These are phyloP conservation scores for Rhagium mordax DNA, from an alignment of 2,888 invertebrate species.

Conservation along the genomic window DNA sequence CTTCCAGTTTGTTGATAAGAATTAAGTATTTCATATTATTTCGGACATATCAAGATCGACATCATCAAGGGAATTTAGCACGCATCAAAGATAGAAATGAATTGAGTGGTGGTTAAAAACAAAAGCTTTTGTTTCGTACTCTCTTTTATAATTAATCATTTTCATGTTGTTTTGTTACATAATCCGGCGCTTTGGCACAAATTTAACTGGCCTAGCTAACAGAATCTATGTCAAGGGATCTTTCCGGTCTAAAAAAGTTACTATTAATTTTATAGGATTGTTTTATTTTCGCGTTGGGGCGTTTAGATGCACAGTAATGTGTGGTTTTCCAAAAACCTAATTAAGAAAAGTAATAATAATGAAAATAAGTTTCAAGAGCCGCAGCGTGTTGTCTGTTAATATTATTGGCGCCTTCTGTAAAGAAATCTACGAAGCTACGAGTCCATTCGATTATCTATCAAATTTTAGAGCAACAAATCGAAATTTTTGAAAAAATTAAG, in stretches of 20 bases:
- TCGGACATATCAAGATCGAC: neutral
- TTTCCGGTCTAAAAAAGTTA: neutral
- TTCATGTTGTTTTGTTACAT: neutral
- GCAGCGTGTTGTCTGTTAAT: too few relatives aligned
- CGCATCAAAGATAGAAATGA: neutral
- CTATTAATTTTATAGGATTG: too few relatives aligned
- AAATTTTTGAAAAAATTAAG: too few relatives aligned
- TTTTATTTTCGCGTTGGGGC: too few relatives aligned
- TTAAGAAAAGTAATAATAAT: too few relatives aligned
- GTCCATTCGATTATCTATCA: too few relatives aligned
- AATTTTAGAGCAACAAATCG: too few relatives aligned
- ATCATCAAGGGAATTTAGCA: neutral
- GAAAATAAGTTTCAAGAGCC: too few relatives aligned
- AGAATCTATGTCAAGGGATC: conserved; percentile 6
- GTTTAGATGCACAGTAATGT: too few relatives aligned
- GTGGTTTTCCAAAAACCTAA: too few relatives aligned
- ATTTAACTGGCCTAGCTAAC: neutral
- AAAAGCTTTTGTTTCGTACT: conserved; percentile 3
- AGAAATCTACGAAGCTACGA: too few relatives aligned
- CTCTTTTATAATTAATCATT: conserved; percentile 4
- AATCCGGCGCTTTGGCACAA: neutral
- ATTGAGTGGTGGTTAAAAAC: neutral
- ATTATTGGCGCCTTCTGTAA: too few relatives aligned
- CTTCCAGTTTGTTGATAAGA: neutral
- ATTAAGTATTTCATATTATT: neutral